Percentiles rank a stretch among this genome's conserved stretches.
Evolutionary conservation across 53 echinoderm and acorn worm species (phyloP).

Genomic region (Glandiceps talaboti): DNA sequence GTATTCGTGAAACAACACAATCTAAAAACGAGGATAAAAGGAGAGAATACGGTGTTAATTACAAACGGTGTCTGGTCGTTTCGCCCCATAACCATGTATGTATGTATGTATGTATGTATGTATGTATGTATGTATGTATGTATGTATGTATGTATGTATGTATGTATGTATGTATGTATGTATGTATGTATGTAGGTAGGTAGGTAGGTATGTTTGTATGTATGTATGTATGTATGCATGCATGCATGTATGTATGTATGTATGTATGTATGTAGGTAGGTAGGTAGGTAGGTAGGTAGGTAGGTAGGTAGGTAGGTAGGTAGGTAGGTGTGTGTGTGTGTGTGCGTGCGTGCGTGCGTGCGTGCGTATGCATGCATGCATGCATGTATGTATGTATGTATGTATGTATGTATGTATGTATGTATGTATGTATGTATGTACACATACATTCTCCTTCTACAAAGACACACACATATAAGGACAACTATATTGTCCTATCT

Average conservation of each 20-base stretch:
- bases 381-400: not conserved
- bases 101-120: not conserved
- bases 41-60: too few relatives aligned
- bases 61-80: too few relatives aligned
- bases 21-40: not conserved
- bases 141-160: slow-evolving; percentile 2
- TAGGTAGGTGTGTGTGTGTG: not conserved
- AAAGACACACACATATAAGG: too few relatives aligned
- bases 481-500: too few relatives aligned
- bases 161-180: slow-evolving; percentile 10
- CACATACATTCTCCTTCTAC: too few relatives aligned
- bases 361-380: not conserved
- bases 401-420: not conserved
- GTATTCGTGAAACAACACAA: not conserved
- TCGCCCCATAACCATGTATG: not conserved
- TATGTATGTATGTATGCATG: slow-evolving; percentile 3
- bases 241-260: slow-evolving; percentile 6
- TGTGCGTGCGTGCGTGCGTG: not conserved
- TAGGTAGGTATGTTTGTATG: not conserved
- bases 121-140: not conserved
- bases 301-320: not conserved
- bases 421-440: not conserved
- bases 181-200: not conserved
- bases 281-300: not conserved
- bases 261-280: slow-evolving; percentile 1